phyloP scores from a whole-genome alignment of 2,113 vertebrate species.

The Scatophagus argus region DNA sequence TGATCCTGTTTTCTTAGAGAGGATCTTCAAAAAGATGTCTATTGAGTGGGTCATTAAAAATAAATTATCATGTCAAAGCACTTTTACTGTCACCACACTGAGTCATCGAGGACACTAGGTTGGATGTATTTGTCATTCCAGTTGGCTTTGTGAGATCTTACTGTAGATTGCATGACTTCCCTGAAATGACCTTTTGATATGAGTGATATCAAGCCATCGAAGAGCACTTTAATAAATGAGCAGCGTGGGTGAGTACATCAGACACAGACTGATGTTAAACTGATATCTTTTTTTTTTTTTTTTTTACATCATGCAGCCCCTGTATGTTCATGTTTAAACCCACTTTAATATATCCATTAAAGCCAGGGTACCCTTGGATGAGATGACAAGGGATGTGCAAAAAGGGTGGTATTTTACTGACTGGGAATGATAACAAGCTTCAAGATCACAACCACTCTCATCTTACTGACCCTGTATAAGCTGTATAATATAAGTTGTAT shows the following conservation, averaged over 20 bases:
- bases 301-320: neutral
- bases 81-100: constrained; percentile 3
- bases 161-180: neutral
- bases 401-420: too few relatives aligned
- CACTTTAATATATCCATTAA: too few relatives aligned
- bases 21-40: constrained; percentile 28
- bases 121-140: neutral
- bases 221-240: constrained; percentile 24
- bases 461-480: too few relatives aligned
- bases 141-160: neutral
- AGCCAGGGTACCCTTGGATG: too few relatives aligned
- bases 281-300: neutral
- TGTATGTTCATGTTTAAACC: neutral
- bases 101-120: constrained; percentile 11
- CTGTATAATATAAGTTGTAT: too few relatives aligned
- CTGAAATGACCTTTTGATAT: constrained; percentile 16
- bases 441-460: too few relatives aligned
- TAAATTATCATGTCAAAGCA: constrained; percentile 40
- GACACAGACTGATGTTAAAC: neutral
- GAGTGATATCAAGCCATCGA: neutral
- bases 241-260: neutral
- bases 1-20: constrained; percentile 26
- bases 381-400: too few relatives aligned
- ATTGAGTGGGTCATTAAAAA: constrained; percentile 47
- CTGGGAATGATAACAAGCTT: too few relatives aligned